Conservation (phyloP, 2,888 invertebrate genomes). For the Charanyca ferruginea region DNA sequence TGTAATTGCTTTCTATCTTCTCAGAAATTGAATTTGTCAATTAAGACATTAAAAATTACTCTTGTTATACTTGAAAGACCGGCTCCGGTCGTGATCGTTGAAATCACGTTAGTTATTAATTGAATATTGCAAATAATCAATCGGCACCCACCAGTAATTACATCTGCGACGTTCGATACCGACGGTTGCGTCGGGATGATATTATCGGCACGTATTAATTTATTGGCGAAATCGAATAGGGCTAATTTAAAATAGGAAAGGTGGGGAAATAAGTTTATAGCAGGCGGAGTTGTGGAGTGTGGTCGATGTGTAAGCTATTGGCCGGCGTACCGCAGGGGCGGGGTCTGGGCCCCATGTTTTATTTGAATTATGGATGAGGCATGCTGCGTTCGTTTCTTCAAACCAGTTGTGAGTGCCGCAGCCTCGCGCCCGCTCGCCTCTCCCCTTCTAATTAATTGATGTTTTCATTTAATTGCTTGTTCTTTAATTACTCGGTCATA, state of each 20-base stretch:
- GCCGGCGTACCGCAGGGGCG: slow-evolving; percentile 88
- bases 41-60: slow-evolving; percentile 80
- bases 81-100: slow-evolving; percentile 74
- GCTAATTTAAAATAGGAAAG: slow-evolving; percentile 85
- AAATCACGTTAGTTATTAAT: slow-evolving; percentile 86
- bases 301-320: slow-evolving; percentile 85
- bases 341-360: slow-evolving; percentile 89
- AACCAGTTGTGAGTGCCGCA: slow-evolving; percentile 89
- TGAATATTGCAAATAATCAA: slow-evolving; percentile 85
- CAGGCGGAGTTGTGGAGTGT: slow-evolving; percentile 86
- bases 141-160: slow-evolving; percentile 82
- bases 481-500: slow-evolving; percentile 85
- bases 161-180: slow-evolving; percentile 75
- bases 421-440: slow-evolving; percentile 88
- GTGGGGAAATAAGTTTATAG: slow-evolving; percentile 84
- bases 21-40: slow-evolving; percentile 79
- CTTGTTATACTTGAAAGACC: slow-evolving; percentile 70
- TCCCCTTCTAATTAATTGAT: slow-evolving; percentile 90
- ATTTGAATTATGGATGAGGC: slow-evolving; percentile 91
- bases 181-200: slow-evolving; percentile 75
- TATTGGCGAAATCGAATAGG: slow-evolving; percentile 84
- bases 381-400: slow-evolving; percentile 82
- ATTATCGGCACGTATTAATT: slow-evolving; percentile 85
- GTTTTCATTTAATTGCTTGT: slow-evolving; percentile 89
- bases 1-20: slow-evolving; percentile 74